Evolutionary conservation across 2,113 vertebrate genomes (phyloP).

Genomic region (Sinocyclocheilus rhinocerous): DNA sequence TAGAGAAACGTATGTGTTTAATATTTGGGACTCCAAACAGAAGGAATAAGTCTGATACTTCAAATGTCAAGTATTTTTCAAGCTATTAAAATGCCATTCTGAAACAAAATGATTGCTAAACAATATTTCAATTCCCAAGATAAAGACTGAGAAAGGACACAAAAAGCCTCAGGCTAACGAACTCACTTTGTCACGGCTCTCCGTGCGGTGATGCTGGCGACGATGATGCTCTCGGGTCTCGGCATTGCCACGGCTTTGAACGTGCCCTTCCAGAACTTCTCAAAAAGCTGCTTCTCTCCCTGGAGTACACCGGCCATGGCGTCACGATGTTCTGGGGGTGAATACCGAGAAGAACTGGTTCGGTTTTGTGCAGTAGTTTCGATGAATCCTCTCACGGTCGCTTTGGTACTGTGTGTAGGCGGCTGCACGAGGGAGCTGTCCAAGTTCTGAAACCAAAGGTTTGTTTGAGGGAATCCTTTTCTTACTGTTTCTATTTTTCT

Average conservation of each 20-base stretch:
- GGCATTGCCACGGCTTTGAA: conserved; percentile 97
- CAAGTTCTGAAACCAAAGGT: conserved; percentile 71
- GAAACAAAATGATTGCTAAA: not conserved
- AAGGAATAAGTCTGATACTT: not conserved
- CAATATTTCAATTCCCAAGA: not conserved
- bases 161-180: not conserved
- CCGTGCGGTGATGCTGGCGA: conserved; percentile 89
- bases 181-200: conserved; percentile 84
- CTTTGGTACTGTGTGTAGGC: not conserved
- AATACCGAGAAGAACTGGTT: conserved; percentile 32
- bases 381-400: not conserved
- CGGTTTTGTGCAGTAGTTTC: not conserved
- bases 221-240: conserved; percentile 90
- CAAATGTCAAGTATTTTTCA: not conserved
- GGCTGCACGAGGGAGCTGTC: conserved; percentile 73
- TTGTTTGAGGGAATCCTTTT: not conserved
- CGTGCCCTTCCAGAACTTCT: conserved; percentile 98
- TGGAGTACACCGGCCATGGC: conserved; percentile 78
- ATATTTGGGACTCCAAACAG: too few species aligned
- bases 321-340: conserved; percentile 20
- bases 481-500: not conserved
- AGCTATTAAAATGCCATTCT: not conserved
- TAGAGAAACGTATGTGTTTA: too few species aligned
- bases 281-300: conserved; percentile 95
- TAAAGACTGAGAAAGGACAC: too few species aligned